Evolutionary conservation across 30 jellyfish, hydroid and myxozoan species (phyloP).

Genomic region (Cassiopea andromeda): DNA sequence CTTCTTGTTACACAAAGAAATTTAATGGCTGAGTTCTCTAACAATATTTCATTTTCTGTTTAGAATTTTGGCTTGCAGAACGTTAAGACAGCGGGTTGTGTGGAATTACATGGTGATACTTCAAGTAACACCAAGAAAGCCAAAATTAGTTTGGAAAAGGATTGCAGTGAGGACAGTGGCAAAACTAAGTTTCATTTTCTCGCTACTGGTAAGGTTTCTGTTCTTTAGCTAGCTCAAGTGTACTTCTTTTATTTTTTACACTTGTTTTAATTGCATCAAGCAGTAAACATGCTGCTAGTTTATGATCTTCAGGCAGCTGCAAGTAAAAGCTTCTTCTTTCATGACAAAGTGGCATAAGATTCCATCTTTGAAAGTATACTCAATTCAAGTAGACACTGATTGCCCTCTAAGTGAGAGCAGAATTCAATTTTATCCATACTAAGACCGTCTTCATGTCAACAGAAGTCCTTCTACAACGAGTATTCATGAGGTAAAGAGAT

Average conservation of each 20-base stretch:
- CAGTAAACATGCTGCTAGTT: neutral
- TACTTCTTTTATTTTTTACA: neutral
- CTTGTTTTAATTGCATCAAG: neutral
- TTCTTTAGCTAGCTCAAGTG: neutral
- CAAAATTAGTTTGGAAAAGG: constrained; percentile 2
- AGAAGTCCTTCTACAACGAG: too few species aligned
- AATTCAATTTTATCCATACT: too few species aligned
- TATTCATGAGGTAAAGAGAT: too few species aligned
- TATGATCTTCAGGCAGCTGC: neutral
- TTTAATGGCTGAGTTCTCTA: neutral
- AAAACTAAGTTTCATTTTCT: constrained; percentile 57
- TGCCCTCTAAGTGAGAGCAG: neutral
- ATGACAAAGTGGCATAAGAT: neutral
- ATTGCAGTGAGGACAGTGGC: constrained; percentile 21
- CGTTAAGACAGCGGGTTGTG: constrained; percentile 26
- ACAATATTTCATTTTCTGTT: neutral
- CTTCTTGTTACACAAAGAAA: neutral
- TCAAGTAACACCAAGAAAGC: constrained; percentile 15
- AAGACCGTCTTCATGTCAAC: too few species aligned
- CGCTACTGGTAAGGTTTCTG: constrained; percentile 11
- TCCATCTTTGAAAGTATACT: neutral
- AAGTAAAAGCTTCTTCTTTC: too few species aligned
- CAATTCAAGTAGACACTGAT: neutral
- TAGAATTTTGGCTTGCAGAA: constrained; percentile 52
- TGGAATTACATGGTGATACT: constrained; percentile 33